Percentiles rank a stretch among this genome's conserved stretches.
Conservation (phyloP, 1,140 invertebrate genomes). For the Procambarus clarkii region DNA sequence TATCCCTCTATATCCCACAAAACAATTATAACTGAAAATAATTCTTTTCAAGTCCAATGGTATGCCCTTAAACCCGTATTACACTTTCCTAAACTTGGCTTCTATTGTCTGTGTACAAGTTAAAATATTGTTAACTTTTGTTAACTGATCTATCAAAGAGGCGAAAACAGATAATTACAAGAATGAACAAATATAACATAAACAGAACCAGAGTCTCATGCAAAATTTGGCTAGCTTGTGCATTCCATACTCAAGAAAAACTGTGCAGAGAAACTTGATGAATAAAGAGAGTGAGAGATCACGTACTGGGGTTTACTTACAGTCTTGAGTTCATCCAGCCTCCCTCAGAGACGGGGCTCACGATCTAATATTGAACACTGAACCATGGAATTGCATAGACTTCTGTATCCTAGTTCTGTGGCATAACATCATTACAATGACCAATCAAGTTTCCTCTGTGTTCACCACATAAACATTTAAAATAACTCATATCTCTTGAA, state of each 20-base stretch:
- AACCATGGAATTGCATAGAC: background rate
- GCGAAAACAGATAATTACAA: background rate
- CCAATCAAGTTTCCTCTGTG: background rate
- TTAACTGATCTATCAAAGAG: background rate
- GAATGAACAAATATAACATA: background rate
- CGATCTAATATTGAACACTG: slow-evolving; percentile 5
- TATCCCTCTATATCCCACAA: too few species aligned
- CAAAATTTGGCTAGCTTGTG: background rate
- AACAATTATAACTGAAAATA: too few species aligned
- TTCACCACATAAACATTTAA: too few species aligned
- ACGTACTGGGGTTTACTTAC: background rate
- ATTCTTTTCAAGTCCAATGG: too few species aligned
- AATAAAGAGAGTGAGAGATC: background rate
- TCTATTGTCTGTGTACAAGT: too few species aligned
- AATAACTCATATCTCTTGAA: too few species aligned
- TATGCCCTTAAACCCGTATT: too few species aligned
- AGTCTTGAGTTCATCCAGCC: background rate
- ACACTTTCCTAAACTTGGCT: too few species aligned
- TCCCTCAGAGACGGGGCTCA: background rate
- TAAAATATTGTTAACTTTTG: background rate
- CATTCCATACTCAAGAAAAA: slow-evolving; percentile 18
- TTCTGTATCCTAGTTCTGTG: background rate
- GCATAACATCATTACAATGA: background rate
- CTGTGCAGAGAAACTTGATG: background rate
- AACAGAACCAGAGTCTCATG: background rate